Percentiles rank a stretch among this genome's conserved stretches.
phyloP scores from a whole-genome alignment of 1,140 invertebrate species.

The Hypothenemus hampei region DNA sequence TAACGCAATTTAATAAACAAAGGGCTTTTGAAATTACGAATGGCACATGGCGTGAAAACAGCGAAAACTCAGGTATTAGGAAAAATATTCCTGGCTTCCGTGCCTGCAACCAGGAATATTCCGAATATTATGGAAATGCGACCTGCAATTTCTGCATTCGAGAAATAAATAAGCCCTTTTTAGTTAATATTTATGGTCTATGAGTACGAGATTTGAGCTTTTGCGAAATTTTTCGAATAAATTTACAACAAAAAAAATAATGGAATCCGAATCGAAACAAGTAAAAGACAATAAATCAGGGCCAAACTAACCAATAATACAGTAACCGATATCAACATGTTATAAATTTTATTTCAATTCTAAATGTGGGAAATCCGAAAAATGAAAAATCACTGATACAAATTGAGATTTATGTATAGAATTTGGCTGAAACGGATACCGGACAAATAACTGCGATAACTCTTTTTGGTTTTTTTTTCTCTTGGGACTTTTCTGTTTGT shows the following conservation, averaged over 20 bases:
- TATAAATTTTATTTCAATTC: too few relatives aligned
- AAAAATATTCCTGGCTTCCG: conserved; percentile 21
- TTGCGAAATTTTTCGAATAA: not conserved
- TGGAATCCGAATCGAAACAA: too few relatives aligned
- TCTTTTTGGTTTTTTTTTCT: conserved; percentile 11
- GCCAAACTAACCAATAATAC: too few relatives aligned
- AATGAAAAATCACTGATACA: too few relatives aligned
- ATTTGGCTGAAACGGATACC: too few relatives aligned
- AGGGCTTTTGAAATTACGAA: conserved; percentile 19
- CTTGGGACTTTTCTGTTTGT: conserved; percentile 20
- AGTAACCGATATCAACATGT: too few relatives aligned
- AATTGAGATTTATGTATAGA: not conserved
- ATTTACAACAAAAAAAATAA: not conserved
- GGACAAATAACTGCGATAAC: conserved; percentile 21
- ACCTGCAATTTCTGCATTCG: conserved; percentile 27
- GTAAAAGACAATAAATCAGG: not conserved
- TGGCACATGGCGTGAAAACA: conserved; percentile 23
- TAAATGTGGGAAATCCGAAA: too few relatives aligned
- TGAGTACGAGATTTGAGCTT: conserved; percentile 2
- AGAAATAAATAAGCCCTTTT: conserved; percentile 24
- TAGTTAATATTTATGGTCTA: conserved; percentile 13
- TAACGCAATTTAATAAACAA: conserved; percentile 24
- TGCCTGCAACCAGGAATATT: conserved; percentile 10
- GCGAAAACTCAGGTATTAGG: conserved; percentile 21
- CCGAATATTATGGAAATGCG: conserved; percentile 26